phyloP scores from a whole-genome alignment of 2,113 vertebrate genomes.

The Lepidothrix coronata region DNA sequence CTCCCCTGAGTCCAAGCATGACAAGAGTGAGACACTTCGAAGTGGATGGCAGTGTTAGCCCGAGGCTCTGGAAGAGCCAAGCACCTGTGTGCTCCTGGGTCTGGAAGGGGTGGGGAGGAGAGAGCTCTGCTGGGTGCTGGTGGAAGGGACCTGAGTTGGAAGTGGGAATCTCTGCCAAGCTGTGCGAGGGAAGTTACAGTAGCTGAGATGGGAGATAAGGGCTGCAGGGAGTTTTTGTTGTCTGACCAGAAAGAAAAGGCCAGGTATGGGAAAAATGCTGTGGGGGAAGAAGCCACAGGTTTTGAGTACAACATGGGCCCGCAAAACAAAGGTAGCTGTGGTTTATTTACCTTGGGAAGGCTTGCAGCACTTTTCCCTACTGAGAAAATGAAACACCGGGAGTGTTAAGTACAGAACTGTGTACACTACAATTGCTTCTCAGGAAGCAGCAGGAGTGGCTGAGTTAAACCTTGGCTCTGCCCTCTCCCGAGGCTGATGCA shows the following conservation, averaged over 20 bases:
- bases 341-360: constrained; percentile 2
- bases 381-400: neutral
- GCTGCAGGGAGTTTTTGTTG: neutral
- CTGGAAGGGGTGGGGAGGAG: neutral
- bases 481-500: neutral
- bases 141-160: neutral
- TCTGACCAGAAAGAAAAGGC: neutral
- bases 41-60: neutral
- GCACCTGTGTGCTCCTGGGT: neutral
- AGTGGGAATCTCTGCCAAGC: neutral
- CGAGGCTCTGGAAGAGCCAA: neutral
- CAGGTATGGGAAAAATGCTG: neutral
- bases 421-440: neutral
- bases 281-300: neutral
- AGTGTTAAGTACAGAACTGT: neutral
- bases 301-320: neutral
- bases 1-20: neutral
- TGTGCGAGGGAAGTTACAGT: neutral
- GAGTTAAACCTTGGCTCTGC: neutral
- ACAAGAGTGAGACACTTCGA: neutral
- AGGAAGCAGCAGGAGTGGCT: neutral
- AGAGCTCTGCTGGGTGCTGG: neutral
- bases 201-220: neutral
- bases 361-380: neutral
- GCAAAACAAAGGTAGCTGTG: neutral